Percentiles rank a stretch among this genome's conserved stretches.
Conservation (phyloP, 2,797 vertebrate species). For the Arnoldichthys spilopterus region DNA sequence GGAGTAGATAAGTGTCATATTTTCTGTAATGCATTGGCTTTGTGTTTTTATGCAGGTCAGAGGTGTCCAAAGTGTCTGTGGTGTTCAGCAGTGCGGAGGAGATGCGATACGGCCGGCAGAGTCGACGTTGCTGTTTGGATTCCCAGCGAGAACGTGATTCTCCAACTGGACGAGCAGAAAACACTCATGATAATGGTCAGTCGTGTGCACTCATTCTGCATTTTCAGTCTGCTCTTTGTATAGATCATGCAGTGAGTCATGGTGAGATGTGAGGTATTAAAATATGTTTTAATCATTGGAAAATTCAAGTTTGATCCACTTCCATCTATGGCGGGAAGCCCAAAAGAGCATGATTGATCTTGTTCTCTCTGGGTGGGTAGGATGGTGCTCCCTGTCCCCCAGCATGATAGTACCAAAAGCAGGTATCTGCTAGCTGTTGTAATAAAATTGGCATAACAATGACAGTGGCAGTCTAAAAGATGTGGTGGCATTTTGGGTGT, state of each 20-base stretch:
- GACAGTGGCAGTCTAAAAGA: too few relatives aligned
- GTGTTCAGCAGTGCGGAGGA: constrained; percentile 54
- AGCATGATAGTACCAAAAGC: too few relatives aligned
- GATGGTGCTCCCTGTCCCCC: too few relatives aligned
- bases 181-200: constrained; percentile 78
- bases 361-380: too few relatives aligned
- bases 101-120: constrained; percentile 42
- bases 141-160: constrained; percentile 72
- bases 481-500: too few relatives aligned
- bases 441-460: too few relatives aligned
- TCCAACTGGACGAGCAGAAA: constrained; percentile 76
- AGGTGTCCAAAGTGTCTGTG: constrained; percentile 62
- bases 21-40: background rate
- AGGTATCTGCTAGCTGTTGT: too few relatives aligned
- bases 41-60: constrained; percentile 72
- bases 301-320: too few relatives aligned
- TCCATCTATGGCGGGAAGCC: too few relatives aligned
- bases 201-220: constrained; percentile 7
- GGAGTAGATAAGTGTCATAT: too few relatives aligned
- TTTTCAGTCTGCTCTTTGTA: constrained; percentile 6
- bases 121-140: constrained; percentile 60
- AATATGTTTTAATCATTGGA: background rate
- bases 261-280: background rate
- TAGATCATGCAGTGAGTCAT: background rate
- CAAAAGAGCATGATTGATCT: too few relatives aligned